phyloP scores from a whole-genome alignment of 2,888 invertebrate genomes.

The Nyleta sp. region DNA sequence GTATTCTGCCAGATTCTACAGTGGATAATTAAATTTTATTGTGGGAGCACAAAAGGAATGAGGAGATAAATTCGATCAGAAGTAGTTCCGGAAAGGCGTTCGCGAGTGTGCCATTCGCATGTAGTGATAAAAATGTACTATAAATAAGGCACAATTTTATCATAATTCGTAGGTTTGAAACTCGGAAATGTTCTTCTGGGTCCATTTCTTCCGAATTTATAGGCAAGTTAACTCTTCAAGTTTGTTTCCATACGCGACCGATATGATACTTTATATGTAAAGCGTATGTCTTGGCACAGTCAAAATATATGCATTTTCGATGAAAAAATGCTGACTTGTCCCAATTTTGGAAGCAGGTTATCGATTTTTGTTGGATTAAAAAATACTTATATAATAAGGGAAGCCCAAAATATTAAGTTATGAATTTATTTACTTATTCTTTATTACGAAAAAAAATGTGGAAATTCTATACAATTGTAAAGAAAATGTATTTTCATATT shows the following conservation, averaged over 20 bases:
- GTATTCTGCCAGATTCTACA: no score
- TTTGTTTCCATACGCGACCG: constrained; percentile 14
- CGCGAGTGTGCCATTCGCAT: background rate
- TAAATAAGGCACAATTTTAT: constrained; percentile 12
- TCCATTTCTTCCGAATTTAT: constrained; percentile 11
- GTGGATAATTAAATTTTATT: no score
- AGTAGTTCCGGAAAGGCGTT: background rate
- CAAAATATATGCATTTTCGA: background rate
- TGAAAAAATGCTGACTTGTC: constrained; percentile 4
- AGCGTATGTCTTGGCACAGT: constrained; percentile 3
- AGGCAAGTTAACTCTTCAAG: constrained; percentile 13
- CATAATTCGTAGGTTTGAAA: constrained; percentile 11
- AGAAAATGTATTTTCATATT: no score
- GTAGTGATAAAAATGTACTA: constrained; percentile 4
- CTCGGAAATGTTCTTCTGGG: background rate
- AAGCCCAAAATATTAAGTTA: no score
- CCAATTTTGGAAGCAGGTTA: background rate
- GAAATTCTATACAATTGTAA: no score
- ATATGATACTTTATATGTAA: constrained; percentile 21
- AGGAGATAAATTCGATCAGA: background rate
- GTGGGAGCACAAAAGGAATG: no score
- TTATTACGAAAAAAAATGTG: no score
- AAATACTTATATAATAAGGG: no score
- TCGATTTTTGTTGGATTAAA: no score
- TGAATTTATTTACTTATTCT: no score